Evolutionary conservation across 2,888 invertebrate species (phyloP).

Genomic region (Ornithoptera alexandrae): DNA sequence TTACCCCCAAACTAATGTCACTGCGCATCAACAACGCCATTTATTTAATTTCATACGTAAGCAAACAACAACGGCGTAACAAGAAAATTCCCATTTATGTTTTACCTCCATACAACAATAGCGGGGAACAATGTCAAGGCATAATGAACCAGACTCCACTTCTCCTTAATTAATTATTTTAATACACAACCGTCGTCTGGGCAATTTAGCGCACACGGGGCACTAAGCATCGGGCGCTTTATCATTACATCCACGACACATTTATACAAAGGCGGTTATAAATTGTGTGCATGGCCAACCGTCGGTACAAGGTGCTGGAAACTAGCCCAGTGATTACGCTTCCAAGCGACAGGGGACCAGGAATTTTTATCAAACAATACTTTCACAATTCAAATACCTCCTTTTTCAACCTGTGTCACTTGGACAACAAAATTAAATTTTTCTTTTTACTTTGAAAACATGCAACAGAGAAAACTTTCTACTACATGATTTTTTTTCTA

Average conservation of each 20-base stretch:
- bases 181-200: slow-evolving; percentile 36
- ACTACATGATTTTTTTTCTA: too few relatives aligned
- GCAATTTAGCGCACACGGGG: slow-evolving; percentile 51
- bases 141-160: slow-evolving; percentile 31
- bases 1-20: neutral
- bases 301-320: slow-evolving; percentile 24
- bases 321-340: slow-evolving; percentile 15
- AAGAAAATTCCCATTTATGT: slow-evolving; percentile 25
- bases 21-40: slow-evolving; percentile 34
- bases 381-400: neutral
- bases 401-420: neutral
- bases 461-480: too few relatives aligned
- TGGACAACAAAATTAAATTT: neutral
- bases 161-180: slow-evolving; percentile 31
- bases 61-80: slow-evolving; percentile 20
- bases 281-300: slow-evolving; percentile 48
- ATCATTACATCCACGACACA: slow-evolving; percentile 54
- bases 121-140: slow-evolving; percentile 29
- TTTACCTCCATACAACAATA: slow-evolving; percentile 27
- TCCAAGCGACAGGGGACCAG: neutral
- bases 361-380: neutral
- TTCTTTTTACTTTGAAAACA: too few relatives aligned
- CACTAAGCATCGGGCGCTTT: slow-evolving; percentile 49
- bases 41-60: slow-evolving; percentile 25
- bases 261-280: slow-evolving; percentile 60